Conservation (phyloP, 2,888 invertebrate species). For the Drosophila planitibia region DNA sequence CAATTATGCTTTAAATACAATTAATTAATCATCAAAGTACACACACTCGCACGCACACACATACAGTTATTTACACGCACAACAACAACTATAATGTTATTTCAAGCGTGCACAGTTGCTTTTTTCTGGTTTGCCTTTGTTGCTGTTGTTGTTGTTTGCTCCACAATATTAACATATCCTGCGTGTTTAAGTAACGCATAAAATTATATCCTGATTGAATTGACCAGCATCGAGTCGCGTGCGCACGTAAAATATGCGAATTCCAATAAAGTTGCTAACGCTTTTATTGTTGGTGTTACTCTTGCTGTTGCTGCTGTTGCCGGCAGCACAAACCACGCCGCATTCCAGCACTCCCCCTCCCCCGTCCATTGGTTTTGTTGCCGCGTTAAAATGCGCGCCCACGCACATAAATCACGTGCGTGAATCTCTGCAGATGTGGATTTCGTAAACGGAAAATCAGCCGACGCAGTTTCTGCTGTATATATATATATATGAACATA, state of each 20-base stretch:
- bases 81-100: conserved; percentile 66
- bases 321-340: conserved; percentile 9
- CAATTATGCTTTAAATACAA: conserved; percentile 81
- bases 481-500: neutral
- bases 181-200: conserved; percentile 81
- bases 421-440: conserved; percentile 59
- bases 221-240: conserved; percentile 60
- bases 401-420: conserved; percentile 80
- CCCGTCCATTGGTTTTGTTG: conserved; percentile 7
- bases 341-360: neutral
- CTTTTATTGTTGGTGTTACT: conserved; percentile 23
- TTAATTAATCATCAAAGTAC: conserved; percentile 77
- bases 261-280: conserved; percentile 77
- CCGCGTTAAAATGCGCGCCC: conserved; percentile 79
- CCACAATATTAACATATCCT: conserved; percentile 80
- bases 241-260: conserved; percentile 78
- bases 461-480: conserved; percentile 50
- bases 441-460: conserved; percentile 72
- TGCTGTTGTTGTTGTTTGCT: conserved; percentile 22
- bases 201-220: conserved; percentile 82
- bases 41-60: conserved; percentile 16
- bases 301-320: conserved; percentile 19
- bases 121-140: conserved; percentile 23
- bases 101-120: conserved; percentile 61
- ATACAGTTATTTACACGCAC: conserved; percentile 55